Base-by-base conservation (phyloP, 2,797 vertebrate genomes). In the Pangasius krempfi region DNA sequence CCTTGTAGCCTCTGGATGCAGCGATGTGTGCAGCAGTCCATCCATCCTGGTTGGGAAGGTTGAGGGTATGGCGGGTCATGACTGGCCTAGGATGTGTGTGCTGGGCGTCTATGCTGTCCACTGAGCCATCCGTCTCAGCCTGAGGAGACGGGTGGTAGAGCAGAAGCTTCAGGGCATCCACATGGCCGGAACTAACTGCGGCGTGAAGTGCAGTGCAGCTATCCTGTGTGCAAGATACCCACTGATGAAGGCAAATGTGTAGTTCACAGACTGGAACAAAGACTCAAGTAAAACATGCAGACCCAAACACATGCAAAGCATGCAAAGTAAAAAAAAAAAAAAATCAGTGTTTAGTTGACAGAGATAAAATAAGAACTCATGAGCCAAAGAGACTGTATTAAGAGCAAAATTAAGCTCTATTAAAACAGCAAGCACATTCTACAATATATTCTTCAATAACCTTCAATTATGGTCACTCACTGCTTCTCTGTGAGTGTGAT, bases 1-100 rank as follows among this genome's bases (percentile, higher is more conserved):
- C 98, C 98, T 99, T 99, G 94, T 98, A 97, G 90, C 98, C 98
- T 90, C 97, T 96, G 40, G 98, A 98, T 58, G 98, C 98, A 81
- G 98, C 98, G 93, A 98, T 97, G 88, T 98, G 98, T 60, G 98
- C 98, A 87, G 98, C 97, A 5, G 98, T 99, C 98, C 98, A 99
- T 86, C 98, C 98, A 30, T 99, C 98, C 60, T 93, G 93, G 95
- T 98, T 96, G 91, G 96, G 95, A 18, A 95, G 95, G 95, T 98
- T 99, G 92, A 99, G 96, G 90, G 99, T 96, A 94, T 94, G 97
- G 89, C 2, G 83, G 87, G 92, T 94, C 93, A 94, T 94, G 86
- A 89, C 89, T 92, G 90, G 90, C 90, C 93, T 94, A 84, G 92
- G 88, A 90, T 92, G 91, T 85, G 91, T 91, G 79, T 85, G 79